phyloP scores from a whole-genome alignment of 1,140 invertebrate genomes.

The Liolophura sinensis region DNA sequence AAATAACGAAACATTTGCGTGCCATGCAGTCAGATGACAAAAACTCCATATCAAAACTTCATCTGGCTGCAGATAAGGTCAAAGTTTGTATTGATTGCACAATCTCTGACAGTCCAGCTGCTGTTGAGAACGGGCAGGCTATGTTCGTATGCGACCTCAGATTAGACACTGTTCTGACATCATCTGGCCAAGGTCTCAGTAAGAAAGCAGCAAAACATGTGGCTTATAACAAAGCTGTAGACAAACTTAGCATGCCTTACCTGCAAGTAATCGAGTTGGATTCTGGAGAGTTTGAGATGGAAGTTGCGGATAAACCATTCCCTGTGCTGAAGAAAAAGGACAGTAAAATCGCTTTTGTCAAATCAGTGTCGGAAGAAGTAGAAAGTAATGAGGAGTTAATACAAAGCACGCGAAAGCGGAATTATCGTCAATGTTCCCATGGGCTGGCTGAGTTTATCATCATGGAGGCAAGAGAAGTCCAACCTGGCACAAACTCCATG shows the following conservation, averaged over 20 bases:
- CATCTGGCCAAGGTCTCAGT: constrained; percentile 19
- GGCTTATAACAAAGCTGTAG: constrained; percentile 36
- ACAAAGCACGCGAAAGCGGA: not conserved
- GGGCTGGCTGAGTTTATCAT: constrained; percentile 28
- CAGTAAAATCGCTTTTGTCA: not conserved
- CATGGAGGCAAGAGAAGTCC: constrained; percentile 17
- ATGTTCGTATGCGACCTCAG: constrained; percentile 28
- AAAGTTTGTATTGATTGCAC: too few species aligned
- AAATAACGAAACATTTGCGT: too few species aligned
- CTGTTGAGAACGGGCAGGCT: not conserved
- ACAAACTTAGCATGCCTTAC: constrained; percentile 26
- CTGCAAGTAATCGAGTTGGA: constrained; percentile 28
- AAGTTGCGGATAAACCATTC: constrained; percentile 22
- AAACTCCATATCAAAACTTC: too few species aligned
- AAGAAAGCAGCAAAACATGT: constrained; percentile 41
- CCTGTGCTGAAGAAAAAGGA: not conserved
- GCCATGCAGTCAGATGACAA: too few species aligned
- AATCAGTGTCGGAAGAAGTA: not conserved
- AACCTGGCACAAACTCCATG: constrained; percentile 13
- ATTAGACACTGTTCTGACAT: constrained; percentile 27
- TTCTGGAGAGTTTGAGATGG: constrained; percentile 23
- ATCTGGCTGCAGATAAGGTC: too few species aligned
- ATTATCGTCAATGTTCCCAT: not conserved
- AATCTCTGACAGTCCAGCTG: too few species aligned
- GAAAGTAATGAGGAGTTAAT: not conserved